Conservation (phyloP, 2,113 vertebrate species). For the Candoia aspera region DNA sequence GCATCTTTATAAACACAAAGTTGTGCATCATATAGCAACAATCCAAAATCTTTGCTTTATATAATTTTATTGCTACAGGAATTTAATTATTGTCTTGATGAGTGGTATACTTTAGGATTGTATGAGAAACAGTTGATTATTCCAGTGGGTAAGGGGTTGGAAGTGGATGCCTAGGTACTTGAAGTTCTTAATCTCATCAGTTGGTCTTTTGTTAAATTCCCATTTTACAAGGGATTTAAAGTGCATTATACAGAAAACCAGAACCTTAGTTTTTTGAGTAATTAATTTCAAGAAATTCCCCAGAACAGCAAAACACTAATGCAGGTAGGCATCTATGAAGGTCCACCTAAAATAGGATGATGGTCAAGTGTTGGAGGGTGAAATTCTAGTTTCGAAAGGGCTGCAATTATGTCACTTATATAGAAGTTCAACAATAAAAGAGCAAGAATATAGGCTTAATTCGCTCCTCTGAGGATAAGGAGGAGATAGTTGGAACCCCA, state of each 20-base stretch:
- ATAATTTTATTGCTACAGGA: background rate
- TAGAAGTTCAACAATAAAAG: background rate
- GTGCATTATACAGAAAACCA: background rate
- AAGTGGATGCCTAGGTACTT: background rate
- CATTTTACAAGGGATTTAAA: background rate
- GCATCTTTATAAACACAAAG: background rate
- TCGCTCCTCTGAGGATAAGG: background rate
- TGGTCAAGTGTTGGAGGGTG: background rate
- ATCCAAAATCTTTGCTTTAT: background rate
- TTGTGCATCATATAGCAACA: background rate
- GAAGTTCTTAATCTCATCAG: background rate
- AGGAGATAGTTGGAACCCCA: background rate
- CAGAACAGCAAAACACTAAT: background rate
- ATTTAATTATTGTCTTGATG: background rate
- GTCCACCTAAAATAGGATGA: background rate
- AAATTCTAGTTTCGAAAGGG: background rate
- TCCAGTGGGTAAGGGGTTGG: background rate
- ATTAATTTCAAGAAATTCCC: background rate
- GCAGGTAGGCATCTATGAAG: background rate
- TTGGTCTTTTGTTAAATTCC: background rate
- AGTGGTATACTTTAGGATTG: background rate
- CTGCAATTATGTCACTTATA: background rate
- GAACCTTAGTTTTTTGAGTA: background rate
- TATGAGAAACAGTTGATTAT: background rate
- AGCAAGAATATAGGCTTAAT: background rate